These are phyloP conservation scores for Erebia ligea DNA, from an alignment of 2,888 invertebrate species.

Conservation along the genomic window DNA sequence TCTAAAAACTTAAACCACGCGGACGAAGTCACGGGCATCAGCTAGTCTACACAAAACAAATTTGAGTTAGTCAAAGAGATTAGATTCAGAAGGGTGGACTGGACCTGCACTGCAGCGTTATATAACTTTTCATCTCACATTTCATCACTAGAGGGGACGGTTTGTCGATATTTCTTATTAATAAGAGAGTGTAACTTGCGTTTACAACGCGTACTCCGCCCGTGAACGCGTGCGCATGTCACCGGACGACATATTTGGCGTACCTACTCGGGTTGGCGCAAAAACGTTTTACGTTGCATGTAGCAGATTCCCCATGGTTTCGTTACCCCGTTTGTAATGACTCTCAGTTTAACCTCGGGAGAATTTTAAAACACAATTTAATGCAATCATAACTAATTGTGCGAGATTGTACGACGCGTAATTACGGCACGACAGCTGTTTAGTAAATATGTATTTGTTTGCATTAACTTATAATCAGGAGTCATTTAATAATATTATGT, in stretches of 20 bases:
- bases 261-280: constrained; percentile 53
- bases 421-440: constrained; percentile 9
- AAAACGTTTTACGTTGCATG: constrained; percentile 55
- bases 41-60: not conserved
- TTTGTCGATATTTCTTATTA: constrained; percentile 68
- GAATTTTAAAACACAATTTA: constrained; percentile 45
- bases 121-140: not conserved
- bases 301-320: constrained; percentile 58
- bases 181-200: constrained; percentile 68
- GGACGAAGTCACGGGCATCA: too few species aligned
- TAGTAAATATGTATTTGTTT: constrained; percentile 10
- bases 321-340: constrained; percentile 63
- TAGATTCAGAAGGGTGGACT: too few species aligned
- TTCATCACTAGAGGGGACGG: not conserved
- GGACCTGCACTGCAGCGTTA: too few species aligned
- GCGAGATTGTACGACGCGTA: constrained; percentile 20
- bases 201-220: constrained; percentile 43
- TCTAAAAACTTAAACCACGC: too few species aligned
- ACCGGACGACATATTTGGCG: constrained; percentile 57
- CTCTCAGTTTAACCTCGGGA: constrained; percentile 45
- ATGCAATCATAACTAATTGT: constrained; percentile 24
- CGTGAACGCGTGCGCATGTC: constrained; percentile 50
- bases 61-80: not conserved
- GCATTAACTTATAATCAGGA: not conserved
- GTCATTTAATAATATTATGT: not conserved